Evolutionary conservation across 2,888 invertebrate genomes (phyloP), one percentile per base, ranked within the genome.

Genomic region (Sphecodes monilicornis): DNA sequence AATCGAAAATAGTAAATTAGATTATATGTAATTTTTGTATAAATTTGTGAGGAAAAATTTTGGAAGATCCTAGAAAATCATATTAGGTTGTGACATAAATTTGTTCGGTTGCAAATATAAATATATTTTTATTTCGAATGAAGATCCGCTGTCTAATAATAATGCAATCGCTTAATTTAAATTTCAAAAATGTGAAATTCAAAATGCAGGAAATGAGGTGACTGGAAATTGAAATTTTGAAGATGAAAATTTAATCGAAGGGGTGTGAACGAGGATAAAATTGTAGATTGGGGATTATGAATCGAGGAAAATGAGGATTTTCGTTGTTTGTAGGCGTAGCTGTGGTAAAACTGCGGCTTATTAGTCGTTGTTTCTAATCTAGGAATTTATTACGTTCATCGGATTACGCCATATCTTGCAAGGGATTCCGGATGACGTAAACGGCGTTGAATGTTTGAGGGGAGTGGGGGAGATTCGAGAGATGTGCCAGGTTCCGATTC

Each of bases 361-460:
- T n/a, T 32, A 22, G 8, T 36, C 32, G 22, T 66, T n/a, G 39
- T 18, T 39, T 36, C 18, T 36, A n/a, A 66, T 66, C 66, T 39
- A 13, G n/a, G 32, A 22, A 36, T 66, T 66, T 36, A 22, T 36
- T 66, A 66, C 36, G n/a, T 36, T 22, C 66, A 18, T 11, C 39
- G 66, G 66, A 66, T 66, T 66, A 66, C 66, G 5, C 66, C 32
- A 36, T 66, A 22, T 66, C n/a, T 66, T 39, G 66, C 36, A 66
- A 66, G 39, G 66, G 66, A 66, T 66, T 66, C 22, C 66, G 66
- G 36, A 39, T 66, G 66, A 66, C 66, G 66, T 39, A 66, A 66
- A 66, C 36, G 66, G 10, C 66, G 66, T 22, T 66, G 66, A 66
- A 66, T 66, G 39, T 66, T 66, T 36, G 66, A 36, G 22, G 39